A percentile compares a stretch with the other conserved stretches of the same genome.
phyloP scores from a whole-genome alignment of 2,888 invertebrate genomes.

The Corbicula japonica region DNA sequence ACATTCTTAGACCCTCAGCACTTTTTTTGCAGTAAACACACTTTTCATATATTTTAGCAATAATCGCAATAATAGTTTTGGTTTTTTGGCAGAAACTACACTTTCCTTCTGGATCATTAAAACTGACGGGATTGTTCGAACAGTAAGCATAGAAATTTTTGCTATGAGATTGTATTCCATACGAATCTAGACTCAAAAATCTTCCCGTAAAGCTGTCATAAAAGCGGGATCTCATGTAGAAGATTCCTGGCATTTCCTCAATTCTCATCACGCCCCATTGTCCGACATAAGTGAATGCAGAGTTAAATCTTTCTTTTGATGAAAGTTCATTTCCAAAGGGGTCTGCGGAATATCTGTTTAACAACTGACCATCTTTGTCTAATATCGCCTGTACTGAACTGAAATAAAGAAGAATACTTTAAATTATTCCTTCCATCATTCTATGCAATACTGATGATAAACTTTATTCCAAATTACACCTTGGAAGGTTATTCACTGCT shows the following conservation, averaged over 20 bases:
- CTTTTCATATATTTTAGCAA: no score
- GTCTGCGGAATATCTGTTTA: constrained; percentile 1
- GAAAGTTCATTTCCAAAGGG: constrained; percentile 7
- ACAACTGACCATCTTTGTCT: constrained; percentile 6
- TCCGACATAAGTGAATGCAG: constrained; percentile 34
- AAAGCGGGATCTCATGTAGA: constrained; percentile 24
- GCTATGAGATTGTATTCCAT: constrained; percentile 12
- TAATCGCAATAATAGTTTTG: no score
- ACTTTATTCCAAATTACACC: no score
- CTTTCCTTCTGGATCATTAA: constrained; percentile 24
- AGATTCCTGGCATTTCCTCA: constrained; percentile 4
- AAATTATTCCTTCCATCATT: no score
- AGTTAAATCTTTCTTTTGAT: neutral
- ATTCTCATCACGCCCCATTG: constrained; percentile 39
- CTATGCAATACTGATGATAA: no score
- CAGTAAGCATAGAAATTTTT: constrained; percentile 36
- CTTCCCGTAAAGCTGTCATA: constrained; percentile 33
- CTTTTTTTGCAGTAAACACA: no score
- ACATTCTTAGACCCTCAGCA: no score
- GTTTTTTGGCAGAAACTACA: no score
- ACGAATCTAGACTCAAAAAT: constrained; percentile 29
- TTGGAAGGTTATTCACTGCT: no score
- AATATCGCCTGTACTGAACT: no score
- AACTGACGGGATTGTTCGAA: constrained; percentile 38
- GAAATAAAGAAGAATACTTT: no score